Evolutionary conservation across 1,140 invertebrate species (phyloP), one percentile per base, ranked within the genome.

Genomic region (Microvelia longipes): DNA sequence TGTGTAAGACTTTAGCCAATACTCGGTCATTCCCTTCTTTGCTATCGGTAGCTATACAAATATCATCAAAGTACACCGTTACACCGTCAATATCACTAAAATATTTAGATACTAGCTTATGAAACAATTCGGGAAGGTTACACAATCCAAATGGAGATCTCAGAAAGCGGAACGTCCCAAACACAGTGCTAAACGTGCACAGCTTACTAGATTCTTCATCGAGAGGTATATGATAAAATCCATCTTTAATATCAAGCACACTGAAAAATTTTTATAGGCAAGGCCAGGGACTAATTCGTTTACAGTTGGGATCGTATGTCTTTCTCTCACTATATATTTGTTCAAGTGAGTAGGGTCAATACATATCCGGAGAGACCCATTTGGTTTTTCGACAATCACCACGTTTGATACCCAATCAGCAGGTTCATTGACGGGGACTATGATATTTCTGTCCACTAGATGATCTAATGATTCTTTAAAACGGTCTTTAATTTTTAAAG

Each of bases 361-460:
- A 70, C 79, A 81, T 0, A 83, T 28, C 19, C 80, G 68, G 1
- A 80, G 64, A n/a, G 71, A 72, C 2, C 76, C 76, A 70, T 79
- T 74, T 61, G 71, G 68, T 71, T 82, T 82, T 60, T 74, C 73
- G 11, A 80, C 77, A 24, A 77, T 71, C 0, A 82, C 75, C 29
- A 80, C 71, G 26, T 78, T 79, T 26, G 77, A 74, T 15, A 77
- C 75, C 80, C 81, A 83, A 60, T 76, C 74, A 14, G 73, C 75
- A 26, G 73, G 73, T 64, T 74, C 71, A 70, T 76, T 73, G 30
- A 78, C 75, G 74, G 75, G 72, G 30, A 70, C 29, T 26, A 81
- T 75, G 50, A 79, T 72, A 14, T 71, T 73, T 27, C 68, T 30
- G 13, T 65, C 50, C 27, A 61, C 71, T 68, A 79, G 68, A 28